Percentiles rank a stretch among this genome's conserved stretches.
These are phyloP conservation scores for Lateolabrax maculatus DNA, from an alignment of 2,797 vertebrate species.

Conservation along the genomic window DNA sequence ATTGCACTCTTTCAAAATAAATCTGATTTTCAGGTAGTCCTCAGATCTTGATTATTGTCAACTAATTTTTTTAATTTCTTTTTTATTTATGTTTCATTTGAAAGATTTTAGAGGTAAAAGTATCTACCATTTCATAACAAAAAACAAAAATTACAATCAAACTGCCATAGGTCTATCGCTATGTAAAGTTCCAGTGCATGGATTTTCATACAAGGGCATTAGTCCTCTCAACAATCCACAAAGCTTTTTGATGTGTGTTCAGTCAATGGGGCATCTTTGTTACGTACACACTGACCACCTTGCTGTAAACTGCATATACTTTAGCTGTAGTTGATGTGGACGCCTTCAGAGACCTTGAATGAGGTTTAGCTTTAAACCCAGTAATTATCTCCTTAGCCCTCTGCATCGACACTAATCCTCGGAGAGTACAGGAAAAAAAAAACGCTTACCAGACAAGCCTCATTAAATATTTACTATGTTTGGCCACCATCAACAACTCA, in stretches of 20 bases:
- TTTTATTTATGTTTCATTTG: not conserved
- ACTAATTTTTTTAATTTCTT: not conserved
- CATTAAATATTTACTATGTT: constrained; percentile 83
- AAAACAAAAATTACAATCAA: not conserved
- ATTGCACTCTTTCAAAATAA: not conserved
- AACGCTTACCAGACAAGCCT: constrained; percentile 75
- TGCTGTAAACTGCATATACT: constrained; percentile 25
- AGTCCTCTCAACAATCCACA: not conserved
- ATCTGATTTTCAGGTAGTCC: not conserved
- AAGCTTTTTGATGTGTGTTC: constrained; percentile 14
- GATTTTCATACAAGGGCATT: not conserved
- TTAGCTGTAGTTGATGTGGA: constrained; percentile 35
- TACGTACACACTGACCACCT: constrained; percentile 30
- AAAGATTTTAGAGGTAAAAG: not conserved
- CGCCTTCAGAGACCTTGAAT: constrained; percentile 66
- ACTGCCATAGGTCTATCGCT: not conserved
- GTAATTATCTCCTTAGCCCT: constrained; percentile 80
- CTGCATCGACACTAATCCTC: constrained; percentile 70
- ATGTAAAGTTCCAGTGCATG: not conserved
- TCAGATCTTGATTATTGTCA: not conserved
- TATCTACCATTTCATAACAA: not conserved
- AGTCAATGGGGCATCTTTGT: constrained; percentile 32
- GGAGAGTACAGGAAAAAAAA: constrained; percentile 60
- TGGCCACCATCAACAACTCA: constrained; percentile 75
- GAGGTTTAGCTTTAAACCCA: constrained; percentile 70